A percentile compares a stretch with the other conserved stretches of the same genome.
Evolutionary conservation across 2,113 vertebrate species (phyloP).

Genomic region (Leiothrix lutea): DNA sequence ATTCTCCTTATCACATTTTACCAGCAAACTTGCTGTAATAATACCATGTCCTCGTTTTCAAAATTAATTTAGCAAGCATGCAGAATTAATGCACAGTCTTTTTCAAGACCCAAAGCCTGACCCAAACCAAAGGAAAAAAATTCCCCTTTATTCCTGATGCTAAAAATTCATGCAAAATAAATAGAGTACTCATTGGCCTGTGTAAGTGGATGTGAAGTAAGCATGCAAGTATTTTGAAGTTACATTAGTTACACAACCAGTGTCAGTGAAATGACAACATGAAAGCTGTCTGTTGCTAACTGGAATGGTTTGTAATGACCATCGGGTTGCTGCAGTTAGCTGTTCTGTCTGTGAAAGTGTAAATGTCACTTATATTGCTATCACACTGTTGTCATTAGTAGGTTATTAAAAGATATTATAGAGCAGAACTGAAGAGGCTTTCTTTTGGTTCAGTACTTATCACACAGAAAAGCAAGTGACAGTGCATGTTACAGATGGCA

Average conservation of each 20-base stretch:
- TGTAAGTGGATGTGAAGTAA: neutral
- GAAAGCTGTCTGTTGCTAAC: neutral
- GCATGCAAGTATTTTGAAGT: neutral
- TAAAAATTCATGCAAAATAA: neutral
- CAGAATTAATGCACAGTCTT: neutral
- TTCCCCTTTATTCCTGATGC: neutral
- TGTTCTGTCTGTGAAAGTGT: neutral
- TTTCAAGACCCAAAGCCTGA: neutral
- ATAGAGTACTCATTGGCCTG: neutral
- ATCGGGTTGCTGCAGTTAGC: neutral
- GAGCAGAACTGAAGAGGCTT: neutral
- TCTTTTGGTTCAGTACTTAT: neutral
- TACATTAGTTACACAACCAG: neutral
- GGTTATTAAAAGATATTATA: neutral
- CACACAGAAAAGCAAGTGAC: neutral
- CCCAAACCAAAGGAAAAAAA: neutral
- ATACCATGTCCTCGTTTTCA: neutral
- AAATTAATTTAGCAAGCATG: neutral
- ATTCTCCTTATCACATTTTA: slow-evolving; percentile 24
- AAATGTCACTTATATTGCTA: neutral
- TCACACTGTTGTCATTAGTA: neutral
- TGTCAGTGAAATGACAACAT: neutral
- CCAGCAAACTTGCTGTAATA: slow-evolving; percentile 13
- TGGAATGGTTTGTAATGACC: neutral
- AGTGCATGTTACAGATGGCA: neutral